A percentile compares a stretch with the other conserved stretches of the same genome.
Evolutionary conservation across 2,113 vertebrate species (phyloP).

Genomic region (Hypomesus transpacificus): DNA sequence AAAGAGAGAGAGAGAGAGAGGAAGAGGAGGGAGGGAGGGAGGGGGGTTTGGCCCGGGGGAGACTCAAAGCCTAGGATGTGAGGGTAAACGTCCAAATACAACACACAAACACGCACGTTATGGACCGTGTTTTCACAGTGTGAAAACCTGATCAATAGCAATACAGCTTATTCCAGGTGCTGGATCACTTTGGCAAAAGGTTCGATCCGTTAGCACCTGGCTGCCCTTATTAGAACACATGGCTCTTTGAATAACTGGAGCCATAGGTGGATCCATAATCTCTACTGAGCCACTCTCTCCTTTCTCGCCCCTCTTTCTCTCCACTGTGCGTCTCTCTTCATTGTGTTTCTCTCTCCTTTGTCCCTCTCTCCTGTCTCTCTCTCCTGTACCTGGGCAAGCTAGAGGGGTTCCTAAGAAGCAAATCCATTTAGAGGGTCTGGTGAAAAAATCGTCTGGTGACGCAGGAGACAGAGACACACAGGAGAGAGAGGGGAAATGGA

Average conservation of each 20-base stretch:
- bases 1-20: neutral
- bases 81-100: neutral
- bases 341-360: neutral
- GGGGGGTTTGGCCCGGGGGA: too few species aligned
- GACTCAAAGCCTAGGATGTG: neutral
- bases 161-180: neutral
- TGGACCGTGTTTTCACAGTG: neutral
- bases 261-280: constrained; percentile 16
- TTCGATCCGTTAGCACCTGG: constrained; percentile 18
- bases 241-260: neutral
- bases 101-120: neutral
- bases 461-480: too few species aligned
- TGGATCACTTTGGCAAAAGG: constrained; percentile 18
- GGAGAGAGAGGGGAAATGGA: too few species aligned
- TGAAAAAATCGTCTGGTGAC: too few species aligned
- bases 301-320: neutral
- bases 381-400: neutral
- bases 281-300: neutral
- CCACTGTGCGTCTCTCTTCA: neutral
- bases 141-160: constrained; percentile 1
- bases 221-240: constrained; percentile 5
- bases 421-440: too few species aligned
- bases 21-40: too few species aligned
- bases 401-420: too few species aligned
- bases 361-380: neutral